Conservation (phyloP, 2,888 invertebrate species). For the Panopea generosa region DNA sequence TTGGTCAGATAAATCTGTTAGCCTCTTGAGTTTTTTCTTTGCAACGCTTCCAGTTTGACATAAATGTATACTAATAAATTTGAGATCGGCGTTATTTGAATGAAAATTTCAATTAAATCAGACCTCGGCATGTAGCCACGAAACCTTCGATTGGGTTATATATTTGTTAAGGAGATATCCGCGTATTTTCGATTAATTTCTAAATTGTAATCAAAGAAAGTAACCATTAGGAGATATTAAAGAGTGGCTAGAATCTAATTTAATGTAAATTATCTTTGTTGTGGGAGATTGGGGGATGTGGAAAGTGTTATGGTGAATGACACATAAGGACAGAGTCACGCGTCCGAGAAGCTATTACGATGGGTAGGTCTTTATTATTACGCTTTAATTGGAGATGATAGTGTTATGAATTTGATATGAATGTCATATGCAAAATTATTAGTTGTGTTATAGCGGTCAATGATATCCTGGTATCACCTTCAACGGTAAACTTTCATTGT, state of each 20-base stretch:
- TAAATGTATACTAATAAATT: constrained; percentile 56
- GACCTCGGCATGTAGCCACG: constrained; percentile 26
- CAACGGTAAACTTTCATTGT: too few species aligned
- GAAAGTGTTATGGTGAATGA: too few species aligned
- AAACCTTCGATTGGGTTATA: constrained; percentile 19
- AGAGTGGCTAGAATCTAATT: constrained; percentile 33
- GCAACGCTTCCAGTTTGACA: constrained; percentile 33
- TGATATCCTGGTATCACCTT: too few species aligned
- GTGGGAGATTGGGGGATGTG: constrained; percentile 20
- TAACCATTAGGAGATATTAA: constrained; percentile 29
- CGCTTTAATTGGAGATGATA: too few species aligned
- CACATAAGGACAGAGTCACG: too few species aligned
- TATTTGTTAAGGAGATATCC: constrained; percentile 26
- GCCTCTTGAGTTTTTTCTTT: constrained; percentile 36
- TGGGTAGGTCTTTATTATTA: too few species aligned
- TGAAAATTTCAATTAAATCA: constrained; percentile 62
- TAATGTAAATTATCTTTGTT: constrained; percentile 16
- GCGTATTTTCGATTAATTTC: constrained; percentile 38
- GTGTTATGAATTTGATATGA: background rate
- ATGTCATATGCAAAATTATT: too few species aligned
- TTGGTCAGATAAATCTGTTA: constrained; percentile 44
- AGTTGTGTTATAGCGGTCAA: too few species aligned
- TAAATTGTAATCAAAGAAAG: constrained; percentile 37
- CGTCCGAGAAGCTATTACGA: too few species aligned
- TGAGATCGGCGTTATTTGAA: constrained; percentile 43